Evolutionary conservation across 1,140 invertebrate species (phyloP).

Genomic region (Littorina saxatilis): DNA sequence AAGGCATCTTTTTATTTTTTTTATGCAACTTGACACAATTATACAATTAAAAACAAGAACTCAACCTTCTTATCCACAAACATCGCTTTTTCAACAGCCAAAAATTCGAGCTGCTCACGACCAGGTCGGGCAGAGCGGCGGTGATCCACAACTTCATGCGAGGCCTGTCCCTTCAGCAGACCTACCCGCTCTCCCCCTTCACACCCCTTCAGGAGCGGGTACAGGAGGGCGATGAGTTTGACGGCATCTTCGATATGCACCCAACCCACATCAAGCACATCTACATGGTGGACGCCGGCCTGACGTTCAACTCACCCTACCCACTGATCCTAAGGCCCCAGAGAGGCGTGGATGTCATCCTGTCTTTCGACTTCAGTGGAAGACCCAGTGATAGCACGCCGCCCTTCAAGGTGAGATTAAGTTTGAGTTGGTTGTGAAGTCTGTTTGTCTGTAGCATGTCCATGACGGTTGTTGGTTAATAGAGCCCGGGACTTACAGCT

Average conservation of each 20-base stretch:
- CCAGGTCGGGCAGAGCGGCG: slow-evolving; percentile 76
- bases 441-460: no score
- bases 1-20: no score
- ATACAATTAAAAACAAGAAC: no score
- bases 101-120: slow-evolving; percentile 70
- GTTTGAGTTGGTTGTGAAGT: no score
- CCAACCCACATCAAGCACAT: slow-evolving; percentile 75
- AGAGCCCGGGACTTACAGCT: no score
- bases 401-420: slow-evolving; percentile 74
- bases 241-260: slow-evolving; percentile 74
- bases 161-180: slow-evolving; percentile 74
- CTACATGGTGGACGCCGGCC: slow-evolving; percentile 77
- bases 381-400: slow-evolving; percentile 72
- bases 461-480: no score
- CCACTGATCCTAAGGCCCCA: slow-evolving; percentile 77
- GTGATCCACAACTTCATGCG: slow-evolving; percentile 78
- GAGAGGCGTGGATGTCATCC: slow-evolving; percentile 75
- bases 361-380: slow-evolving; percentile 78
- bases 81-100: no score
- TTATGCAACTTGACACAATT: no score
- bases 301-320: slow-evolving; percentile 78
- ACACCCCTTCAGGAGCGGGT: slow-evolving; percentile 51
- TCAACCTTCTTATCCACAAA: no score
- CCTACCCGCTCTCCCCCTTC: slow-evolving; percentile 75
- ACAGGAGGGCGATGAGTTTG: slow-evolving; percentile 68